Evolutionary conservation across 2,797 vertebrate genomes (phyloP).

Genomic region (Spinibarbus caldwelli): DNA sequence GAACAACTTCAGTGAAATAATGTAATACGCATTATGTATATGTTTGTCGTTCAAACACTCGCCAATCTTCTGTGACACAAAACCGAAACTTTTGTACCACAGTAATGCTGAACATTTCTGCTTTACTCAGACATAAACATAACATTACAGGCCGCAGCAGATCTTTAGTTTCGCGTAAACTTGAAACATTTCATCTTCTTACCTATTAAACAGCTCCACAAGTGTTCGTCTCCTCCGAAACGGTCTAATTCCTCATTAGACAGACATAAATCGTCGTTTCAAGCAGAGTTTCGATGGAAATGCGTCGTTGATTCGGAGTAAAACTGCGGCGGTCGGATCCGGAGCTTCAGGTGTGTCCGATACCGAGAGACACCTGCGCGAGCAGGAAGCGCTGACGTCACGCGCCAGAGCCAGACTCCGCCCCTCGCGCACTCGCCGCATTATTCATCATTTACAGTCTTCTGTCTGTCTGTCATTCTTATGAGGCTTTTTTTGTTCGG

Average conservation of each 20-base stretch:
- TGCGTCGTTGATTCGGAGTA: not conserved
- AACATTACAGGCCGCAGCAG: not conserved
- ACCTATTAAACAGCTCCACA: not conserved
- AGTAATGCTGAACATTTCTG: not conserved
- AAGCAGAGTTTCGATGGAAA: not conserved
- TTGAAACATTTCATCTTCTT: not conserved
- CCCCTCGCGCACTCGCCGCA: not conserved
- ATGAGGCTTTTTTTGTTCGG: not conserved
- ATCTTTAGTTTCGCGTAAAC: not conserved
- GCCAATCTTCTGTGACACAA: not conserved
- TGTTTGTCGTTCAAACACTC: too few relatives aligned
- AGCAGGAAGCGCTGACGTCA: slow-evolving; percentile 79
- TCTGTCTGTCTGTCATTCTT: not conserved
- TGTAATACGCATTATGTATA: not conserved
- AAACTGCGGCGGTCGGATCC: not conserved
- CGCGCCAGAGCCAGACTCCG: not conserved
- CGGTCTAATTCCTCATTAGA: not conserved
- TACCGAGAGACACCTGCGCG: slow-evolving; percentile 62
- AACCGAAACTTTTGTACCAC: not conserved
- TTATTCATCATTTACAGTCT: not conserved
- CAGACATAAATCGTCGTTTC: not conserved
- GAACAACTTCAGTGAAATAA: not conserved
- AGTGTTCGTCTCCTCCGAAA: not conserved
- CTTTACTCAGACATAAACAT: not conserved
- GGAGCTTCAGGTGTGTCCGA: slow-evolving; percentile 70